Evolutionary conservation across 2,888 invertebrate genomes (phyloP).

Genomic region (Prenolepis imparis): DNA sequence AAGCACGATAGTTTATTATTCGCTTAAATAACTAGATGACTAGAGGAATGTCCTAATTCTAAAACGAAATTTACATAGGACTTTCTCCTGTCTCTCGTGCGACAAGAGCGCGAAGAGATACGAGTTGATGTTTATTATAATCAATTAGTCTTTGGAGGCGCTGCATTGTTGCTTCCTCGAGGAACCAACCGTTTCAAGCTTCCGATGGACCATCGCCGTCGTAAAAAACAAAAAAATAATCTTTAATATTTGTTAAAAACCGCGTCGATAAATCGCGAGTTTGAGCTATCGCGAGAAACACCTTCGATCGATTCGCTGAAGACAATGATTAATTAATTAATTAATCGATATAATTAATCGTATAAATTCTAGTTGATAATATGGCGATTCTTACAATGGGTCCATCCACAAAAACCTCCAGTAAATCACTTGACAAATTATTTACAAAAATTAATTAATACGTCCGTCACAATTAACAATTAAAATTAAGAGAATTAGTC

Average conservation of each 20-base stretch:
- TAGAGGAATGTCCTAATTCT: slow-evolving; percentile 80
- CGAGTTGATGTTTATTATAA: slow-evolving; percentile 54
- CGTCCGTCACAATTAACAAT: slow-evolving; percentile 60
- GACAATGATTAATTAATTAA: slow-evolving; percentile 12
- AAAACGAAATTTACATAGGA: slow-evolving; percentile 78
- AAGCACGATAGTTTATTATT: slow-evolving; percentile 74
- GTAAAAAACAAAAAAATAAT: slow-evolving; percentile 10
- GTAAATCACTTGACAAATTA: slow-evolving; percentile 76
- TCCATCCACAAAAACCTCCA: slow-evolving; percentile 79
- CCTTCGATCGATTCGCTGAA: slow-evolving; percentile 19
- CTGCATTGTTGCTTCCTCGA: slow-evolving; percentile 82
- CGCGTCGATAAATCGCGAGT: not conserved
- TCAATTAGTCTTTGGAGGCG: slow-evolving; percentile 85
- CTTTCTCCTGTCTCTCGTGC: slow-evolving; percentile 66
- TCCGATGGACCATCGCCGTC: slow-evolving; percentile 75
- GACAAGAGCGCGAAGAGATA: slow-evolving; percentile 62
- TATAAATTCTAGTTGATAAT: not conserved
- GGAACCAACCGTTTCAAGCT: slow-evolving; percentile 84
- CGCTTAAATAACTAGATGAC: slow-evolving; percentile 80
- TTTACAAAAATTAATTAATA: slow-evolving; percentile 76
- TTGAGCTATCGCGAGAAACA: slow-evolving; percentile 33
- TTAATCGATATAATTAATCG: slow-evolving; percentile 4
- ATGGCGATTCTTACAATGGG: slow-evolving; percentile 26
- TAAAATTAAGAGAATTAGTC: slow-evolving; percentile 39
- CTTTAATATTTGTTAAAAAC: slow-evolving; percentile 15